A percentile compares a stretch with the other conserved stretches of the same genome.
phyloP scores from a whole-genome alignment of 2,888 invertebrate species.

The Sinopyrophorus schimmeli region DNA sequence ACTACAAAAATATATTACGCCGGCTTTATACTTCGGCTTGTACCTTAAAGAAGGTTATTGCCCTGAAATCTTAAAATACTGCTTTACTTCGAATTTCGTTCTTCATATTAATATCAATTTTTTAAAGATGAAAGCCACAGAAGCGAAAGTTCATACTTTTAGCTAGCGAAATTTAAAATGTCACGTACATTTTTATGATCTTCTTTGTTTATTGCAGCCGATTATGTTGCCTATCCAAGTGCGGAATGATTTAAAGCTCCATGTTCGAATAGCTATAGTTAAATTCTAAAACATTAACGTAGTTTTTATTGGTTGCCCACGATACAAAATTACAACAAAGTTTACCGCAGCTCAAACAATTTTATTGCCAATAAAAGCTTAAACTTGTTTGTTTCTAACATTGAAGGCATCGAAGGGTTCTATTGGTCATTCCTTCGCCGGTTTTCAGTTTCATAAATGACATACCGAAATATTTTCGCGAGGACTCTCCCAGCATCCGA shows the following conservation, averaged over 20 bases:
- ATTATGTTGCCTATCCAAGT: constrained; percentile 17
- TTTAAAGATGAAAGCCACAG: not conserved
- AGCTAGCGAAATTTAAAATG: constrained; percentile 14
- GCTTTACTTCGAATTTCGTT: not conserved
- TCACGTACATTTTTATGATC: constrained; percentile 6
- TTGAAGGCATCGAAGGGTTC: constrained; percentile 15
- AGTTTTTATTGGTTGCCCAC: constrained; percentile 28
- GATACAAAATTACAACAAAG: constrained; percentile 30
- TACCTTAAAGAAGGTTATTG: constrained; percentile 19
- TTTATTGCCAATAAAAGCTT: constrained; percentile 32
- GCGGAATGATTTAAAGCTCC: constrained; percentile 21
- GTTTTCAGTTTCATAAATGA: constrained; percentile 17
- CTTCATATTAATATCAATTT: not conserved
- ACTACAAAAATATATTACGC: constrained; percentile 10
- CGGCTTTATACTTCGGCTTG: constrained; percentile 12
- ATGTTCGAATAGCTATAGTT: constrained; percentile 18
- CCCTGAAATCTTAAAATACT: constrained; percentile 13
- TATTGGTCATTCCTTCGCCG: constrained; percentile 16
- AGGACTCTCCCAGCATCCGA: constrained; percentile 5
- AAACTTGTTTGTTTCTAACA: constrained; percentile 28
- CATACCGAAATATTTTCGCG: constrained; percentile 14
- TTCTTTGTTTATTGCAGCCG: constrained; percentile 15
- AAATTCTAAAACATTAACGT: constrained; percentile 28
- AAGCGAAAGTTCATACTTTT: no score
- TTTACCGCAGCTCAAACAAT: constrained; percentile 27